Conservation (phyloP, 1,140 invertebrate genomes). For the Diorhabda carinulata region DNA sequence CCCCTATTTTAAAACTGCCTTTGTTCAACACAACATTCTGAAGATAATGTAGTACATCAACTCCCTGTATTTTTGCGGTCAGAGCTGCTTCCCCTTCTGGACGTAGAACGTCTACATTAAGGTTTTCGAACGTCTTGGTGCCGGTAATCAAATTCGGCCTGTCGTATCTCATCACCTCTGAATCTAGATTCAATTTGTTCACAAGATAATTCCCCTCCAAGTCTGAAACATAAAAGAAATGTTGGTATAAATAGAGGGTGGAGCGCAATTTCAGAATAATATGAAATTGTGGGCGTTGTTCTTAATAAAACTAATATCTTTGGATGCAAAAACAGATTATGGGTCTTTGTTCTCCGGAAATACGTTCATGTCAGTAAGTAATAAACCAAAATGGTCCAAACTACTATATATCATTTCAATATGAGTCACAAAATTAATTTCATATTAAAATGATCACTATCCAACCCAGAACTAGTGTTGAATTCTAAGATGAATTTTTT, state of each 20-base stretch:
- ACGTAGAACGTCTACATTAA: constrained; percentile 39
- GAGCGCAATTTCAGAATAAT: background rate
- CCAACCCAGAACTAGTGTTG: too few relatives aligned
- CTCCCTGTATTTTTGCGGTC: constrained; percentile 40
- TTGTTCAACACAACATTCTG: constrained; percentile 39
- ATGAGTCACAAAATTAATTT: background rate
- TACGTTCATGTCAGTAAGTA: background rate
- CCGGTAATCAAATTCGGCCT: constrained; percentile 42
- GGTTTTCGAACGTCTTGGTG: constrained; percentile 39
- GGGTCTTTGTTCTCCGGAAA: background rate
- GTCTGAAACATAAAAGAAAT: constrained; percentile 23
- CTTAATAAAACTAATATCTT: background rate
- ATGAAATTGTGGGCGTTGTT: background rate
- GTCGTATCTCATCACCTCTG: constrained; percentile 47
- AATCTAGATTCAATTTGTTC: constrained; percentile 47
- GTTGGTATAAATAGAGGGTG: background rate
- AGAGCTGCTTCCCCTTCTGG: constrained; percentile 32
- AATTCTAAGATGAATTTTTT: too few relatives aligned
- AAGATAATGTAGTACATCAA: constrained; percentile 48
- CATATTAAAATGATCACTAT: too few relatives aligned
- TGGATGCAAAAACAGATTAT: background rate
- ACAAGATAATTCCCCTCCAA: constrained; percentile 40
- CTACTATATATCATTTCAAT: background rate
- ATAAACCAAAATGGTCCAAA: background rate
- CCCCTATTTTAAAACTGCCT: constrained; percentile 30